Conservation (phyloP, 2,113 vertebrate genomes). For the Aythya baeri region DNA sequence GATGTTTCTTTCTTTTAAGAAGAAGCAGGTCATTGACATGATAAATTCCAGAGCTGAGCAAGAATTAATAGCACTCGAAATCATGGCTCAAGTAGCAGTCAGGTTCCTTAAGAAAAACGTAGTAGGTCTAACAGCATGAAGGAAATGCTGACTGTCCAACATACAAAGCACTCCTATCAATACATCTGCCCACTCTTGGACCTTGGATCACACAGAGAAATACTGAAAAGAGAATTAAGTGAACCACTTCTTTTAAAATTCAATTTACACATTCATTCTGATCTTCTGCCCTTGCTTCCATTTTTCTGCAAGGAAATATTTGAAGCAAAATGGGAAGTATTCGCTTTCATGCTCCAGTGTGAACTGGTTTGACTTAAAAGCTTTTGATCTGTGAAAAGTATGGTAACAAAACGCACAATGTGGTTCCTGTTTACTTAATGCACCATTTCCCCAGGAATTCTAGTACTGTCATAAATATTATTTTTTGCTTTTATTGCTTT, state of each 20-base stretch:
- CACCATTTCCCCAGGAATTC: background rate
- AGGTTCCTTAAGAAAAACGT: background rate
- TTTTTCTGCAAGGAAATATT: background rate
- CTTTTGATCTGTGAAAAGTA: conserved; percentile 1
- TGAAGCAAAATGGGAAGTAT: background rate
- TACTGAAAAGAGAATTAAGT: background rate
- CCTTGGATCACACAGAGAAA: background rate
- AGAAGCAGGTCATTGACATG: background rate
- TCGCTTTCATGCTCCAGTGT: background rate
- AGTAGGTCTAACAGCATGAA: background rate
- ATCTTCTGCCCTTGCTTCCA: background rate
- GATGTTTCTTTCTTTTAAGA: background rate
- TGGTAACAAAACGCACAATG: background rate
- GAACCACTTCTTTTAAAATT: background rate
- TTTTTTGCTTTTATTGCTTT: conserved; percentile 23
- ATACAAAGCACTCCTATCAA: background rate
- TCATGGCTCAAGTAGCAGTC: background rate
- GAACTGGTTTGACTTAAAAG: background rate
- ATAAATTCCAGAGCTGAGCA: background rate
- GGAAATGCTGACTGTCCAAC: background rate
- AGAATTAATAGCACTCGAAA: background rate
- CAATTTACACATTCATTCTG: background rate
- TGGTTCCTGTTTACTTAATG: conserved; percentile 24
- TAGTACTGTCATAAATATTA: background rate
- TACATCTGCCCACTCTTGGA: background rate